A percentile compares a stretch with the other conserved stretches of the same genome.
These are phyloP conservation scores for Biston stratarius DNA, from an alignment of 2,888 invertebrate genomes.

Conservation along the genomic window DNA sequence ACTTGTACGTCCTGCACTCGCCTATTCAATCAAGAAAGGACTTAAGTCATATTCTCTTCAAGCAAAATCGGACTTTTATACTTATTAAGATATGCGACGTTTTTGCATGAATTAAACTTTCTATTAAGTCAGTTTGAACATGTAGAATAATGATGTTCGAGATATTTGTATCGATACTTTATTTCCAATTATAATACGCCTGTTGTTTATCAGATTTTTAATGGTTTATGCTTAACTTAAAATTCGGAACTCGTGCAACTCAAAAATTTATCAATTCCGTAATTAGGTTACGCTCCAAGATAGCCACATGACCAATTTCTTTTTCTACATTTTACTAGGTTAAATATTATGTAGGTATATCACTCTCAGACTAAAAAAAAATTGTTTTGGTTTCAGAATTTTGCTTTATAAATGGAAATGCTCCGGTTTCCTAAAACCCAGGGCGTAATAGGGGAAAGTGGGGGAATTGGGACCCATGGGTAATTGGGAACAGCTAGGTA, in stretches of 20 bases:
- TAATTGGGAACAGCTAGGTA: too few species aligned
- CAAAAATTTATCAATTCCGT: too few species aligned
- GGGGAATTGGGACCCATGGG: too few species aligned
- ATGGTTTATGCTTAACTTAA: constrained; percentile 46
- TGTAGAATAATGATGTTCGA: constrained; percentile 61
- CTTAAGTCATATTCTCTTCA: neutral
- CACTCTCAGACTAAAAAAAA: too few species aligned
- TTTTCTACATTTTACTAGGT: too few species aligned
- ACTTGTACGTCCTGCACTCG: constrained; percentile 42
- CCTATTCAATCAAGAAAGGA: constrained; percentile 24
- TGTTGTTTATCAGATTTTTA: constrained; percentile 63
- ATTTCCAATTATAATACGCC: constrained; percentile 77
- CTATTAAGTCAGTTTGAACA: constrained; percentile 4
- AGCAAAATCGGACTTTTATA: constrained; percentile 17
- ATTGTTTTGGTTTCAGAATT: too few species aligned
- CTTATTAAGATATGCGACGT: neutral
- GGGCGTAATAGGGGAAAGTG: too few species aligned
- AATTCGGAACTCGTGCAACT: constrained; percentile 1
- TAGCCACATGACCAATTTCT: too few species aligned
- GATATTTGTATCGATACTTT: constrained; percentile 79
- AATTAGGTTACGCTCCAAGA: too few species aligned
- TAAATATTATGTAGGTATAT: too few species aligned
- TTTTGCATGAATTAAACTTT: neutral
- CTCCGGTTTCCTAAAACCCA: too few species aligned
- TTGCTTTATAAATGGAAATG: too few species aligned